phyloP scores from a whole-genome alignment of 2,113 vertebrate species.

The Microtus montanus region DNA sequence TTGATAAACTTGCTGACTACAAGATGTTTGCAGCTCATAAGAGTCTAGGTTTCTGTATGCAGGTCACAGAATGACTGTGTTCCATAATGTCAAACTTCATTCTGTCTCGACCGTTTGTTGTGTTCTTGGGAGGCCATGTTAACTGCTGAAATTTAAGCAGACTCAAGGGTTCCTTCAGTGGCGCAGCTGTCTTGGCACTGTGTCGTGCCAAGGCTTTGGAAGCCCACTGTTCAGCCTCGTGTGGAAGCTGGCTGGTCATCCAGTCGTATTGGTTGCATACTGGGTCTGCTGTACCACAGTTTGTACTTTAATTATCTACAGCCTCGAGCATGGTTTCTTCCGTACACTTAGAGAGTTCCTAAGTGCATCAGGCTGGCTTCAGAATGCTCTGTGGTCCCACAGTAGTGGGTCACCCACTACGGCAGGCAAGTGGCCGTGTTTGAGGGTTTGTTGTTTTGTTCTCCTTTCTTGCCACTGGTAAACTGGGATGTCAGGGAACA shows the following conservation, averaged over 20 bases:
- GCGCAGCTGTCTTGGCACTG: background rate
- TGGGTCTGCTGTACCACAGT: background rate
- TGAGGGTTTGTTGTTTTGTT: background rate
- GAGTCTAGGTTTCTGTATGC: background rate
- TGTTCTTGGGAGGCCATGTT: background rate
- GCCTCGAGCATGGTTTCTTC: background rate
- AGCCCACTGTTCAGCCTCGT: background rate
- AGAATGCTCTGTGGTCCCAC: background rate
- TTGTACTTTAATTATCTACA: background rate
- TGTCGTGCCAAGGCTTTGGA: background rate
- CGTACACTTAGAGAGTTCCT: background rate
- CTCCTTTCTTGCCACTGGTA: background rate
- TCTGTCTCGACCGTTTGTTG: background rate
- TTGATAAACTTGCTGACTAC: slow-evolving; percentile 6
- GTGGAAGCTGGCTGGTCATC: background rate
- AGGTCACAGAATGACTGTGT: background rate
- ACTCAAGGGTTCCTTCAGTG: background rate
- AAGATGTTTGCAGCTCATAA: slow-evolving; percentile 6
- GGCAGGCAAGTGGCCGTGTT: background rate
- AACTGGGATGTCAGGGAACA: background rate
- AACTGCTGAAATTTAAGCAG: background rate
- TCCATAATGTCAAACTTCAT: background rate
- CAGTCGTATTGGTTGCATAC: background rate
- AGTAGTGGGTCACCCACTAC: background rate
- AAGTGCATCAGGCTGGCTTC: background rate